These are phyloP conservation scores for Menidia menidia DNA, from an alignment of 2,797 vertebrate genomes.

Conservation along the genomic window DNA sequence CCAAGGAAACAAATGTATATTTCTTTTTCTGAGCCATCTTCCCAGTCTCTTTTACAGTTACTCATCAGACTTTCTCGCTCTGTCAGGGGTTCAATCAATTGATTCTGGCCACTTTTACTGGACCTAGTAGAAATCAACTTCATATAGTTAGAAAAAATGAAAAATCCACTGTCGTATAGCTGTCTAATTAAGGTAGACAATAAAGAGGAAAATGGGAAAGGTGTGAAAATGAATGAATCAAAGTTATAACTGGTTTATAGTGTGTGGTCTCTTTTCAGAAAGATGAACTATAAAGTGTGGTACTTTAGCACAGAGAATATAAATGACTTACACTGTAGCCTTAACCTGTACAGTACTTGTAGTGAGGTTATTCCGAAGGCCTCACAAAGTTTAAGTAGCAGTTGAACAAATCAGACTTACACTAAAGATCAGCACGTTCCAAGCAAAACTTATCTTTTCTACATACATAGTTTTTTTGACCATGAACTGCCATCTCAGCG, in stretches of 20 bases:
- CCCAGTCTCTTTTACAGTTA: conserved; percentile 36
- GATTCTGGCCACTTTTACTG: conserved; percentile 46
- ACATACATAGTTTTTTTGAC: conserved; percentile 37
- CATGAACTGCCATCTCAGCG: background rate
- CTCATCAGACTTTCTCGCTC: conserved; percentile 9
- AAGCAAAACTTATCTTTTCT: conserved; percentile 50
- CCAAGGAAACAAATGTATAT: conserved; percentile 4
- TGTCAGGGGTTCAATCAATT: conserved; percentile 55
- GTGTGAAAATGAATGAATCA: background rate
- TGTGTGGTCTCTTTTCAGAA: conserved; percentile 10
- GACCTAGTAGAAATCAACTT: conserved; percentile 1
- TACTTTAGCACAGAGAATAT: conserved; percentile 15
- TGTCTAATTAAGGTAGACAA: conserved; percentile 2
- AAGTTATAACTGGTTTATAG: background rate
- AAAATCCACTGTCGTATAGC: background rate
- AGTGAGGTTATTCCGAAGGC: conserved; percentile 58
- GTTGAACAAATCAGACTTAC: conserved; percentile 52
- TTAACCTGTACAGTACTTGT: conserved; percentile 41
- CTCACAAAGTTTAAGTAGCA: conserved; percentile 63
- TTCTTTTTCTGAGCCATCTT: conserved; percentile 22
- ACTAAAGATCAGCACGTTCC: conserved; percentile 61
- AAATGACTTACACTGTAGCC: conserved; percentile 30
- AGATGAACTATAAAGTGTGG: background rate
- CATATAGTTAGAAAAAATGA: no score
- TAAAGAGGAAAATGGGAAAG: background rate